Evolutionary conservation across 2,113 vertebrate genomes (phyloP).

Genomic region (Brachirus orientalis): DNA sequence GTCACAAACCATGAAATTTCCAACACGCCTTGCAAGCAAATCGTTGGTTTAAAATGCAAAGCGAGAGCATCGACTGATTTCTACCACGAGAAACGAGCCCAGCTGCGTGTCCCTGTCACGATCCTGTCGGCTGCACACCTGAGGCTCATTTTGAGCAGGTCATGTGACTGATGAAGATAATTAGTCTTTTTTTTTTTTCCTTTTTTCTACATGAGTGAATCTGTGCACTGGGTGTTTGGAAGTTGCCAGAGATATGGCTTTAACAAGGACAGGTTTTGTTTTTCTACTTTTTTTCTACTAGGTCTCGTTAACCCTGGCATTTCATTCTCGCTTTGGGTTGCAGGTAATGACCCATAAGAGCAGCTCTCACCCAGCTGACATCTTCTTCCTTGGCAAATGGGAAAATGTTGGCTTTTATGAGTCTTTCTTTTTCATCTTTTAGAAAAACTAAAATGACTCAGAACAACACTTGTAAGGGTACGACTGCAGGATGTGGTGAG

Average conservation of each 20-base stretch:
- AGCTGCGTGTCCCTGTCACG: conserved; percentile 56
- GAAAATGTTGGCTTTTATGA: background rate
- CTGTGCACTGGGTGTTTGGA: conserved; percentile 28
- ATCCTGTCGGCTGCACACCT: conserved; percentile 61
- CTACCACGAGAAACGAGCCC: conserved; percentile 46
- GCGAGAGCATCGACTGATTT: conserved; percentile 48
- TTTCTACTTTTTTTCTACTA: conserved; percentile 15
- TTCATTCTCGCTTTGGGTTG: conserved; percentile 3
- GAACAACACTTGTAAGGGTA: conserved; percentile 72
- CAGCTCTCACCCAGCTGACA: conserved; percentile 9
- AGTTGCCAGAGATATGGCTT: conserved; percentile 22
- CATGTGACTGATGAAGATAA: conserved; percentile 72
- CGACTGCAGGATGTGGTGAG: conserved; percentile 48
- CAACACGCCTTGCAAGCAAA: conserved; percentile 30
- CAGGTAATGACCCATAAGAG: conserved; percentile 24
- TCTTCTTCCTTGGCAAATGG: background rate
- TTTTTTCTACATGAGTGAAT: conserved; percentile 25
- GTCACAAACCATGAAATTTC: background rate
- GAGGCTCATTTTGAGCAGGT: conserved; percentile 64
- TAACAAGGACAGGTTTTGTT: conserved; percentile 8
- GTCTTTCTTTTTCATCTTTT: background rate
- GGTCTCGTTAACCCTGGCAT: background rate
- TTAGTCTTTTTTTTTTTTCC: conserved; percentile 40
- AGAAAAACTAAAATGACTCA: conserved; percentile 10
- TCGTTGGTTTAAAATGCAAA: conserved; percentile 54